Conservation (phyloP, 2,888 invertebrate genomes). For the Scotopteryx bipunctaria region DNA sequence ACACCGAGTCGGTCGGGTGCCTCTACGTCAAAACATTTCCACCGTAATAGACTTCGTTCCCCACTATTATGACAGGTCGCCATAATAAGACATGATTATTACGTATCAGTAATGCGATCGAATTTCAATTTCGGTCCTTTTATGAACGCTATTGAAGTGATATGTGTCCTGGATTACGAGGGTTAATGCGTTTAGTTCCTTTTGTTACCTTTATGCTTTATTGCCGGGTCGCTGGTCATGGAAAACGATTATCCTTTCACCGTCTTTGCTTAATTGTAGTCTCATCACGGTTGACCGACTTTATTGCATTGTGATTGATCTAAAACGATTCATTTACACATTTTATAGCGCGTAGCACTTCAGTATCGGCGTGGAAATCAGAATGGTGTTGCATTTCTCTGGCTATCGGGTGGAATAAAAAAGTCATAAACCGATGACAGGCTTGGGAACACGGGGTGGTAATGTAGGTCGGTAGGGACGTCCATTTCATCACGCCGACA, state of each 20-base stretch:
- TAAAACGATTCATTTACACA: conserved; percentile 58
- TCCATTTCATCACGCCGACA: conserved; percentile 70
- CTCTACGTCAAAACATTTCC: conserved; percentile 23
- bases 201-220: conserved; percentile 26
- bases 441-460: conserved; percentile 76
- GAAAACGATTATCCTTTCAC: conserved; percentile 26
- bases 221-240: conserved; percentile 21
- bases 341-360: conserved; percentile 58
- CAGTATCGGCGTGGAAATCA: conserved; percentile 67
- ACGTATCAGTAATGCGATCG: conserved; percentile 53
- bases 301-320: conserved; percentile 50
- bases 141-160: conserved; percentile 39
- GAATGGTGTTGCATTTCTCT: conserved; percentile 77
- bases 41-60: conserved; percentile 47
- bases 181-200: conserved; percentile 28
- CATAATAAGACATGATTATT: conserved; percentile 67
- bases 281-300: conserved; percentile 37
- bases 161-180: conserved; percentile 34
- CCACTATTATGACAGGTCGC: conserved; percentile 62
- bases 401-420: conserved; percentile 76
- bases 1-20: conserved; percentile 10
- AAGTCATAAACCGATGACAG: conserved; percentile 78
- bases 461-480: conserved; percentile 68
- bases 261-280: conserved; percentile 31
- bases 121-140: conserved; percentile 56